Conservation (phyloP, 2,797 vertebrate species). For the Todus mexicanus region DNA sequence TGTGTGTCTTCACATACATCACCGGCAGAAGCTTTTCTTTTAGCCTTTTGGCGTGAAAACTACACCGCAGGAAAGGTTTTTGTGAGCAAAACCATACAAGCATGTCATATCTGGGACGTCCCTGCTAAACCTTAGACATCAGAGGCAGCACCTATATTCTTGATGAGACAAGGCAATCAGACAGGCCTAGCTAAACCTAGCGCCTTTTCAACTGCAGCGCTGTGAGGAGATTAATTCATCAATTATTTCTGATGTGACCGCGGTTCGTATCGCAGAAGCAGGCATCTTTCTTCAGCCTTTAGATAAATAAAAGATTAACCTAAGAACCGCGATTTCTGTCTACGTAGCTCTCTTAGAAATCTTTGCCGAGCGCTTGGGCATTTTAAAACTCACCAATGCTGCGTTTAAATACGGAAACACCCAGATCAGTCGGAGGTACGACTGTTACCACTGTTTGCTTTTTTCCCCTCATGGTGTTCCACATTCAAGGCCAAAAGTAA, state of each 20-base stretch:
- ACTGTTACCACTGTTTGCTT: neutral
- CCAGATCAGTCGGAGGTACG: neutral
- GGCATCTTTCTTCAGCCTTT: conserved; percentile 67
- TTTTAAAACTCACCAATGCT: conserved; percentile 53
- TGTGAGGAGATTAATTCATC: conserved; percentile 72
- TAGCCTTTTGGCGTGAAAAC: conserved; percentile 14
- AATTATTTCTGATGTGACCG: conserved; percentile 75
- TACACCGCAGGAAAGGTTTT: conserved; percentile 4
- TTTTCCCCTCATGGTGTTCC: neutral
- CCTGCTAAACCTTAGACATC: conserved; percentile 53
- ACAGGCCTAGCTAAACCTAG: conserved; percentile 71
- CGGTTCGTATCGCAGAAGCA: conserved; percentile 65
- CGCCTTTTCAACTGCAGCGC: conserved; percentile 60
- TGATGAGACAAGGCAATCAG: conserved; percentile 68
- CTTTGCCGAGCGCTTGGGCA: conserved; percentile 32
- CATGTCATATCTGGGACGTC: conserved; percentile 37
- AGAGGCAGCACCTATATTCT: conserved; percentile 66
- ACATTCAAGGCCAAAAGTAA: neutral
- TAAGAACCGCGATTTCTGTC: conserved; percentile 63
- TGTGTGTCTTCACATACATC: neutral
- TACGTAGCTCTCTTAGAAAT: conserved; percentile 60
- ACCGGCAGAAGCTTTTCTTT: conserved; percentile 7
- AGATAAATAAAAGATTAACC: conserved; percentile 75
- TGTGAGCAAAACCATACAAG: conserved; percentile 44
- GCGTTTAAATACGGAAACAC: conserved; percentile 44